Base-by-base conservation (phyloP, 1,140 invertebrate genomes). In the Lanistes nyassanus region DNA sequence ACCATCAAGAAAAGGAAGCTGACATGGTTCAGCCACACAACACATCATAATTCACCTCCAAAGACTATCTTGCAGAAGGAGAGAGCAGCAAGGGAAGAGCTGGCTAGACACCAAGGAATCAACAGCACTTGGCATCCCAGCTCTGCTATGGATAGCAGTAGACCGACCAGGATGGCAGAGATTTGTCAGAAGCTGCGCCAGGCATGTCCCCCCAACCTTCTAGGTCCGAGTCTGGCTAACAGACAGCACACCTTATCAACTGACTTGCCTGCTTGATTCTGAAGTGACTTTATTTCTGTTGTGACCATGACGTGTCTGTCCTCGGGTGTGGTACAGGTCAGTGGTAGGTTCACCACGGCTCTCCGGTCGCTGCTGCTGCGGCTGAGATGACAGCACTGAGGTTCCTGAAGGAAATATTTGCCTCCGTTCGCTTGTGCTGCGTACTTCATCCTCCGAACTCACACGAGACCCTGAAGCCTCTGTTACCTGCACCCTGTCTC, bases 281-380 rank as follows among this genome's bases (percentile, higher is more conserved):
- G 55, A 36, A 23, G 37, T 42, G 4, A 11, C 55, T 7, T 37
- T 60, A 31, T 37, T 55, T 42, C 55, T 36, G 16, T 72, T 55
- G 16, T 9, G 11, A 56, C 55, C 42, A 36, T 56, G 36, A 7
- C 68, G 26, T 9, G 26, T 29, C 19, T 29, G 70, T 29, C 60
- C 58, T n/a, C 60, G 69, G 19, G 74, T 79, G 47, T 73, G 60
- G 62, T 53, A 68, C 60, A 79, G 29, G 69, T 76, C 77, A 0
- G 74, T 73, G 11, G 77, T 76, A 1, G 77, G 77, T 26, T 68
- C 75, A 26, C 77, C 77, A 1, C 77, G 58, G 36, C 77, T 79
- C 64, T 75, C 72, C 13, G 68, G 75, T 39, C 74, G 66, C 16
- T 53, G 56, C 5, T 56, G 26, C 3, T 74, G 2, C 16, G 47